These are phyloP conservation scores for Plestiodon gilberti DNA, from an alignment of 2,113 vertebrate species.

Conservation along the genomic window DNA sequence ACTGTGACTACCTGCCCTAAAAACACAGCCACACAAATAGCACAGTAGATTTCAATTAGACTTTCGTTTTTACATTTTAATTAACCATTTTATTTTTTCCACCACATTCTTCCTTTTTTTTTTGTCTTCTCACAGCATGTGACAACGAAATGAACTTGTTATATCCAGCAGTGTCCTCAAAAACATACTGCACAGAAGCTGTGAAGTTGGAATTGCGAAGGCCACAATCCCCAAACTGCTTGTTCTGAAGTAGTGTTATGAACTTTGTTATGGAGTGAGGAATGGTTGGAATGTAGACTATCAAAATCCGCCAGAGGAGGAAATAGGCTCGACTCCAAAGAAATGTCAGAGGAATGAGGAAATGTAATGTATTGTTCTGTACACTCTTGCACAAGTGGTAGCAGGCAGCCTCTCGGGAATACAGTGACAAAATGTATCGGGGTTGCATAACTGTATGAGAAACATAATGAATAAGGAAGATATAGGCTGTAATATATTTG, in stretches of 20 bases:
- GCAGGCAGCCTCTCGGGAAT: no score
- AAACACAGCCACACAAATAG: constrained; percentile 18
- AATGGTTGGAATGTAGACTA: neutral
- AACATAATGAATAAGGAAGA: no score
- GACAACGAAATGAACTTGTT: constrained; percentile 60
- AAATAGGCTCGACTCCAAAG: neutral
- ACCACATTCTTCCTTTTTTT: constrained; percentile 36
- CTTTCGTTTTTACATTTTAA: constrained; percentile 61
- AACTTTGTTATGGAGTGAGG: neutral
- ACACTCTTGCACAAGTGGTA: no score
- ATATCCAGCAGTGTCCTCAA: constrained; percentile 32
- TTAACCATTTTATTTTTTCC: constrained; percentile 59
- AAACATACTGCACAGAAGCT: constrained; percentile 33
- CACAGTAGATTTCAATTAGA: constrained; percentile 45
- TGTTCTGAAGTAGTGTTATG: neutral
- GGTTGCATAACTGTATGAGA: no score
- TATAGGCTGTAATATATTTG: no score
- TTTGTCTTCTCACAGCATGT: constrained; percentile 33
- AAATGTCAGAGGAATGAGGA: neutral
- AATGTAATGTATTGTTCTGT: no score
- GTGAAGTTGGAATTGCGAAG: constrained; percentile 34
- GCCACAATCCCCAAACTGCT: constrained; percentile 1
- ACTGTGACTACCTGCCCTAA: neutral
- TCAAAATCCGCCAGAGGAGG: neutral
- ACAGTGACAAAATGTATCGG: no score